Evolutionary conservation across 2,113 vertebrate genomes (phyloP).

Genomic region (Platysternon megacephalum): DNA sequence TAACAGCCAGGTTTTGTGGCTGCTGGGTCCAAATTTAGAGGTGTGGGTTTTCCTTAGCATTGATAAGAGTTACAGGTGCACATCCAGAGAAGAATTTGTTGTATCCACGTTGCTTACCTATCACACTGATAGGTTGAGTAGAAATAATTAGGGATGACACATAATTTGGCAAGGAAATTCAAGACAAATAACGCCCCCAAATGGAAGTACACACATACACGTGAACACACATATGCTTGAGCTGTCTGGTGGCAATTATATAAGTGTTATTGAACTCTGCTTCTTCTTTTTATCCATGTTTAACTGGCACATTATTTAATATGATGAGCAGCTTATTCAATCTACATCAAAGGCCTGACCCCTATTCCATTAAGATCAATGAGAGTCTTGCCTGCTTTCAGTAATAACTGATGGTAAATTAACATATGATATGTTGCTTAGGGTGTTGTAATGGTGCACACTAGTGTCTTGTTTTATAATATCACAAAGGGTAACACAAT

Average conservation of each 20-base stretch:
- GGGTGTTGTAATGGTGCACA: neutral
- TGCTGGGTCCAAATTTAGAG: neutral
- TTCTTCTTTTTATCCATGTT: neutral
- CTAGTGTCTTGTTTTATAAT: neutral
- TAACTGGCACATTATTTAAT: neutral
- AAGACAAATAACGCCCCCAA: neutral
- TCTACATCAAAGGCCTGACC: neutral
- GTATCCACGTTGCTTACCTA: neutral
- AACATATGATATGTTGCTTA: neutral
- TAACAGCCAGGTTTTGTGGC: neutral
- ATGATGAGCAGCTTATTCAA: neutral
- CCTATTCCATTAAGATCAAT: constrained; percentile 40
- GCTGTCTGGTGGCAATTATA: neutral
- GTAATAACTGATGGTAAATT: neutral
- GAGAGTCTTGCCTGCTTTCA: neutral
- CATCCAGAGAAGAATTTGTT: neutral
- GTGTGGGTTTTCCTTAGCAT: neutral
- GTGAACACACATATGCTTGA: neutral
- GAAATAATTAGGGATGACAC: neutral
- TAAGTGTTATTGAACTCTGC: neutral
- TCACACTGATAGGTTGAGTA: accelerated
- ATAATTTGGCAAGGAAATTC: neutral
- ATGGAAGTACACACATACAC: accelerated
- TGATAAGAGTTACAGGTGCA: neutral
- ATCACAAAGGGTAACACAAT: neutral